A percentile compares a stretch with the other conserved stretches of the same genome.
Evolutionary conservation across 2,797 vertebrate species (phyloP).

Genomic region (Gastrophryne carolinensis): DNA sequence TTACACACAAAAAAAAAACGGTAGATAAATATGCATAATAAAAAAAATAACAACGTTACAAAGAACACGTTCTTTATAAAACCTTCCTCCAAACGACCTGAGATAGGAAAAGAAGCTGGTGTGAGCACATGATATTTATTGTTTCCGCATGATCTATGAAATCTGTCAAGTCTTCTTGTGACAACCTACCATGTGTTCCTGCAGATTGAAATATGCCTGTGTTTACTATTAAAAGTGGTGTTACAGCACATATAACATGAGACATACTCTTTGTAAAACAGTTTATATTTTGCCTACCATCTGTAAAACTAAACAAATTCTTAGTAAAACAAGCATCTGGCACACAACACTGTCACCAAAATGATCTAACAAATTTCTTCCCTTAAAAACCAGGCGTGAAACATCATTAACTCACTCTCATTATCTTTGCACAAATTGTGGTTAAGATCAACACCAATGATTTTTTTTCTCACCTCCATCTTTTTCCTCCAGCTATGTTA

Average conservation of each 20-base stretch:
- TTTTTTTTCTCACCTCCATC: conserved; percentile 30
- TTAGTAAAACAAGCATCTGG: conserved; percentile 34
- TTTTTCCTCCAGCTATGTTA: conserved; percentile 24
- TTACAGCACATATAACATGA: conserved; percentile 2
- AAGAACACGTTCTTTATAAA: too few species aligned
- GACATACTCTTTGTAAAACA: conserved; percentile 12
- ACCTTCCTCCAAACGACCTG: too few species aligned
- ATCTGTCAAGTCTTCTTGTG: not conserved
- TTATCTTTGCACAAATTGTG: conserved; percentile 27
- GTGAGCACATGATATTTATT: not conserved
- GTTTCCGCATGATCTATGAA: not conserved
- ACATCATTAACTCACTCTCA: conserved; percentile 19
- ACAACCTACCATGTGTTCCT: not conserved
- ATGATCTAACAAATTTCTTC: conserved; percentile 23
- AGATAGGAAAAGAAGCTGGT: too few species aligned
- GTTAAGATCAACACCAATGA: not conserved
- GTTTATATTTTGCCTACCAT: conserved; percentile 33
- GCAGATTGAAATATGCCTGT: conserved; percentile 17
- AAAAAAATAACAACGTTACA: too few species aligned
- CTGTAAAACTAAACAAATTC: conserved; percentile 28
- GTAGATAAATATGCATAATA: too few species aligned
- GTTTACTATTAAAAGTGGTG: conserved; percentile 20
- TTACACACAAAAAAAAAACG: too few species aligned
- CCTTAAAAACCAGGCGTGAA: conserved; percentile 23
- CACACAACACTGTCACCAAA: not conserved